Evolutionary conservation across 1,140 invertebrate genomes (phyloP), one percentile per base, ranked within the genome.

Genomic region (Brachionus rotundiformis): DNA sequence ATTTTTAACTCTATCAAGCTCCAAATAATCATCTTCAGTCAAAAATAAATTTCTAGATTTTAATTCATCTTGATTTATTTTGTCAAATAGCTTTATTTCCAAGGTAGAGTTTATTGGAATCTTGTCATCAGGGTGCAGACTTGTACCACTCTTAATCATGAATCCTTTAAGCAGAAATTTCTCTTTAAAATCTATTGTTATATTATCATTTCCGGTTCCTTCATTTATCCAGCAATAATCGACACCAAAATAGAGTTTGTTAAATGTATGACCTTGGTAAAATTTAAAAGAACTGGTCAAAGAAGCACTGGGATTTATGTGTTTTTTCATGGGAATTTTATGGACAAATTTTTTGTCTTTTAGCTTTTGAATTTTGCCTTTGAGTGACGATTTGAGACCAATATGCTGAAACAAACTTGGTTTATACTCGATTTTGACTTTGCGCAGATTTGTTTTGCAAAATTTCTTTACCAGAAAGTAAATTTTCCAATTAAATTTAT

Each of bases 321-420:
- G 87, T 0, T 93, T 91, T 85, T 92, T 92, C 87, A 92, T 94
- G 10, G 94, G 88, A 13, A 92, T 91, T 33, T 94, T 90, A 87
- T 95, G 94, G 7, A 94, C 94, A 89, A 95, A 98, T 85, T 95
- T 93, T 86, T 93, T 93, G 86, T 98, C 94, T 93, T 95, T 96
- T 0, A 98, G 88, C 88, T 95, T 96, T 86, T 98, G 96, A 63
- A 97, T 93, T 91, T 98, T 98, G 82, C 96, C 96, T 87, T 93
- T 95, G 0, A 98, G 89, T 0, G 95, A 98, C 0, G 95, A 98
- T 85, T 95, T 94, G 3, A 93, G 93, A 11, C 95, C 96, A 83
- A 98, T 94, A 85, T 98, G 96, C 89, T 98, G 95, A 86, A 98
- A 98, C 0, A 98, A 88, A 0, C 94, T 95, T 3, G 95, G 93